These are phyloP conservation scores for Nymphalis polychloros DNA, from an alignment of 2,888 invertebrate genomes.

Conservation along the genomic window DNA sequence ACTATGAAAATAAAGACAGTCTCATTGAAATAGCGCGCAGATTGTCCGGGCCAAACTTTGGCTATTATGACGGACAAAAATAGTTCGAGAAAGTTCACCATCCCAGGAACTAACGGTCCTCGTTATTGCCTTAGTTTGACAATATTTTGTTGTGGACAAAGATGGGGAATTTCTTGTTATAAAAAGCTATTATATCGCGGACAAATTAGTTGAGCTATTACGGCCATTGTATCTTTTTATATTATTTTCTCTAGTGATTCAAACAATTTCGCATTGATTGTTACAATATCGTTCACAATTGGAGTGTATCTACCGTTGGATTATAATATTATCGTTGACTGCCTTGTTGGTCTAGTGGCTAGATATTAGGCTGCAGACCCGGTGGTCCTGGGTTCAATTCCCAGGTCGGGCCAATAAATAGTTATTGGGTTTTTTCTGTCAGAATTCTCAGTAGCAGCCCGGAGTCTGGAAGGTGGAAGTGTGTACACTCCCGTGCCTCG, in stretches of 20 bases:
- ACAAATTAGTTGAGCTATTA: slow-evolving; percentile 53
- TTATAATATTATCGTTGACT: background rate
- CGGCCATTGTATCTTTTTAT: slow-evolving; percentile 30
- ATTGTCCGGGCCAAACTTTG: slow-evolving; percentile 66
- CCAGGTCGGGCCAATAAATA: no score
- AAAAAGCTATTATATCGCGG: slow-evolving; percentile 64
- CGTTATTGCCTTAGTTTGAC: slow-evolving; percentile 78
- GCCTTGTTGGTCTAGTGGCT: no score
- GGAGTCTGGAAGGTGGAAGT: no score
- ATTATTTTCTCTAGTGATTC: slow-evolving; percentile 18
- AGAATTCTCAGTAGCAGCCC: no score
- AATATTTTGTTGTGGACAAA: slow-evolving; percentile 72
- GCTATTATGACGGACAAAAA: slow-evolving; percentile 79
- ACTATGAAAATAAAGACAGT: slow-evolving; percentile 26
- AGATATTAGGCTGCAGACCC: no score
- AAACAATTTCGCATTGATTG: slow-evolving; percentile 7
- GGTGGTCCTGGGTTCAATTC: no score
- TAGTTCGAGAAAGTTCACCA: slow-evolving; percentile 66
- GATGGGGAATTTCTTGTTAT: slow-evolving; percentile 61
- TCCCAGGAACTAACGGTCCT: slow-evolving; percentile 68
- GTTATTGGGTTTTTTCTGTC: no score
- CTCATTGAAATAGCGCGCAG: slow-evolving; percentile 56
- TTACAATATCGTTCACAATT: background rate
- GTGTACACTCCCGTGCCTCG: no score
- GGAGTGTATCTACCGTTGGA: background rate